Percentiles rank a stretch among this genome's conserved stretches.
Evolutionary conservation across 2,797 vertebrate genomes (phyloP).

Genomic region (Tiaroga cobitis): DNA sequence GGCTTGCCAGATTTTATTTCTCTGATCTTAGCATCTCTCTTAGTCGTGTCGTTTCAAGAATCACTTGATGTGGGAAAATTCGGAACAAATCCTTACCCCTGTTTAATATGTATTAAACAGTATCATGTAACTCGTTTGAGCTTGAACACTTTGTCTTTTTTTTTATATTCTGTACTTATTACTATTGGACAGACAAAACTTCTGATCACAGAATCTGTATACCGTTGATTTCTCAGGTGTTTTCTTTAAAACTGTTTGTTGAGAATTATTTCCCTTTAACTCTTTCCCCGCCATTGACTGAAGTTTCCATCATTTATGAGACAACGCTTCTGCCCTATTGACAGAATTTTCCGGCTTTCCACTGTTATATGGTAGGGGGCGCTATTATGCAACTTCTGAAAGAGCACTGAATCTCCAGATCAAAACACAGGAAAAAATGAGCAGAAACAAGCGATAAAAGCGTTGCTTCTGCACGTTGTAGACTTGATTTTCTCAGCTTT

Average conservation of each 20-base stretch:
- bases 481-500: too few species aligned
- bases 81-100: neutral
- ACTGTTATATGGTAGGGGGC: too few species aligned
- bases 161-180: neutral
- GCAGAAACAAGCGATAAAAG: too few species aligned
- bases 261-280: neutral
- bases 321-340: neutral
- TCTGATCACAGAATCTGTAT: neutral
- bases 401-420: too few species aligned
- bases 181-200: neutral
- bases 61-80: slow-evolving; percentile 23
- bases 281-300: neutral
- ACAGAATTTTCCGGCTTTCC: neutral
- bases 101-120: neutral
- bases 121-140: neutral
- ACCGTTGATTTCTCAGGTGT: neutral
- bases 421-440: too few species aligned
- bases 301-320: neutral
- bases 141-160: neutral
- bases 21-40: slow-evolving; percentile 51
- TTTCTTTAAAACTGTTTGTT: neutral
- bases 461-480: too few species aligned
- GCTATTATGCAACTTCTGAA: neutral
- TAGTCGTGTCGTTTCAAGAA: slow-evolving; percentile 27
- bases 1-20: slow-evolving; percentile 52